phyloP scores from a whole-genome alignment of 2,888 invertebrate genomes.

The Drosophila paramelanica region DNA sequence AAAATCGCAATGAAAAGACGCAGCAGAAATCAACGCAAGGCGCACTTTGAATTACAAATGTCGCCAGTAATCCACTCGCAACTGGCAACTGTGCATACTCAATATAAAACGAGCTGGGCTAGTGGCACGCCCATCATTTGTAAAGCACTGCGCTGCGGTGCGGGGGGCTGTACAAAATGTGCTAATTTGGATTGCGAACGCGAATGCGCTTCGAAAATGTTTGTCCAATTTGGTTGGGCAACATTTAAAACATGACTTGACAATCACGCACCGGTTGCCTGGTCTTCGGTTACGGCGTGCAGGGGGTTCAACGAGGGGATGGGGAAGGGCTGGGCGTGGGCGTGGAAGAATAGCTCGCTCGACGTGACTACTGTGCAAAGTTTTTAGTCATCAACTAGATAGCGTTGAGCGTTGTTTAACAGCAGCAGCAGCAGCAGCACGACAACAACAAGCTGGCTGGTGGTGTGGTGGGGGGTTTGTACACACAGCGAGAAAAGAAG shows the following conservation, averaged over 20 bases:
- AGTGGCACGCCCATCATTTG: conserved; percentile 38
- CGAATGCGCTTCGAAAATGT: conserved; percentile 73
- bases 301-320: conserved; percentile 1
- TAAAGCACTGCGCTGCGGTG: conserved; percentile 9
- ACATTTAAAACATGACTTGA: conserved; percentile 80
- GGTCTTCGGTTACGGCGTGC: neutral
- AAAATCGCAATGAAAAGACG: conserved; percentile 43
- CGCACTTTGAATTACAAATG: conserved; percentile 78
- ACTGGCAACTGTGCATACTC: conserved; percentile 21
- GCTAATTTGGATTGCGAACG: conserved; percentile 69
- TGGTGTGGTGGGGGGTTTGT: too few relatives aligned
- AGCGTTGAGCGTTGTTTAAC: conserved; percentile 72
- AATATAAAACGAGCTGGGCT: conserved; percentile 30
- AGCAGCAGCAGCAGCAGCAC: conserved; percentile 28
- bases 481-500: conserved; percentile 21
- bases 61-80: conserved; percentile 43
- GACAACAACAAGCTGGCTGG: conserved; percentile 13
- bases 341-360: conserved; percentile 23
- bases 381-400: conserved; percentile 77
- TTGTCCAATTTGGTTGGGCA: conserved; percentile 78
- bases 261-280: conserved; percentile 66
- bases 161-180: conserved; percentile 44
- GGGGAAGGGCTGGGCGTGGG: conserved; percentile 9
- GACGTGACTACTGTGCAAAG: conserved; percentile 71
- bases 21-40: conserved; percentile 67